Percentiles rank a stretch among this genome's conserved stretches.
These are phyloP conservation scores for Melanogrammus aeglefinus DNA, from an alignment of 2,797 vertebrate genomes.

Conservation along the genomic window DNA sequence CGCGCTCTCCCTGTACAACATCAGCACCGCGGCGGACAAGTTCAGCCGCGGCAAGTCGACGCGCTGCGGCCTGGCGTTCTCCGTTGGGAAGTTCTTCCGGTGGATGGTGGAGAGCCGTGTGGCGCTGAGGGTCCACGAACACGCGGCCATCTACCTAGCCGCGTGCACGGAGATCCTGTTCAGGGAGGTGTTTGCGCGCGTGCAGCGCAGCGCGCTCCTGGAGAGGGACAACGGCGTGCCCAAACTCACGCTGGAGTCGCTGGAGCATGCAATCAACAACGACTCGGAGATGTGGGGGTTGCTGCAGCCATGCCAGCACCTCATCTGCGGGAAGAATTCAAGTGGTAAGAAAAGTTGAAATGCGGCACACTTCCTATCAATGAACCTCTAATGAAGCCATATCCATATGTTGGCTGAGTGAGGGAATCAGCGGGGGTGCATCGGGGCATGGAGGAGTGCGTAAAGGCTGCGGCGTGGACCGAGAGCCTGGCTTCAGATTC, in stretches of 20 bases:
- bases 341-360: constrained; percentile 78
- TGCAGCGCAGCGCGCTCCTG: constrained; percentile 71
- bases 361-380: constrained; percentile 25
- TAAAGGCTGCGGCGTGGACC: no score
- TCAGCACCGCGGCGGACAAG: constrained; percentile 88
- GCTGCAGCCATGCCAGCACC: constrained; percentile 88
- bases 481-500: no score
- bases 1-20: constrained; percentile 91
- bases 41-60: constrained; percentile 89
- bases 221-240: constrained; percentile 79
- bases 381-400: no score
- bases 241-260: constrained; percentile 80
- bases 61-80: constrained; percentile 87
- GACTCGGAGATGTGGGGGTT: constrained; percentile 94
- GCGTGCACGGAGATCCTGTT: constrained; percentile 94
- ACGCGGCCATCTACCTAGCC: constrained; percentile 93
- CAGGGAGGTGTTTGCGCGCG: constrained; percentile 81
- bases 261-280: constrained; percentile 87
- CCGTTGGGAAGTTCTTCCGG: constrained; percentile 92
- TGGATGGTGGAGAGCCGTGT: constrained; percentile 97
- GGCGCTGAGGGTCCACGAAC: constrained; percentile 90
- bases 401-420: background rate
- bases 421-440: no score
- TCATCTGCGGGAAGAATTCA: constrained; percentile 92
- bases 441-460: no score